Base-by-base conservation (phyloP, 2,888 invertebrate genomes). In the Vesta saturnalis region DNA sequence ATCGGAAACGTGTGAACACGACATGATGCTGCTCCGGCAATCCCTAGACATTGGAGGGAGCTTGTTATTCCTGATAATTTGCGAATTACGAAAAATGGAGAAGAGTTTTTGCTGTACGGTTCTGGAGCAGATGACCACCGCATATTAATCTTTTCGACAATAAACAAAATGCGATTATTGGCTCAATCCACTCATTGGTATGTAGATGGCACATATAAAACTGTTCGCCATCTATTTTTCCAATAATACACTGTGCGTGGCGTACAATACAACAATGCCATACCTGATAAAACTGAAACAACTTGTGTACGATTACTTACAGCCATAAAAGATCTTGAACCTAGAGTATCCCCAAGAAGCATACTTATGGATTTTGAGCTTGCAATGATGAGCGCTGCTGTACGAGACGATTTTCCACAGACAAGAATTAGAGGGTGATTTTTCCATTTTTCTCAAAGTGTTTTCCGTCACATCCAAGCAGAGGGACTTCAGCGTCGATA, bases 341-440 rank as follows among this genome's bases (percentile, higher is more conserved):
- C n/a, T n/a, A n/a, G n/a, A n/a, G n/a, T n/a, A n/a, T n/a, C n/a
- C n/a, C n/a, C n/a, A n/a, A n/a, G n/a, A n/a, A n/a, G n/a, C n/a
- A n/a, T n/a, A n/a, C n/a, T n/a, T n/a, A n/a, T n/a, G n/a, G 69
- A 69, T 63, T 69, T 69, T 60, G 69, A 69, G 66, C 8, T 12
- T 14, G 47, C 64, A 0, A 64, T 64, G 49, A 60, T 71, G 12
- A 70, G 60, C 43, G 10, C 30, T n/a, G 70, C 68, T 12, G 10
- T 70, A 10, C 2, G 16, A 21, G 12, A 39, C 54, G 49, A 23
- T 23, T 68, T 70, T 65, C 63, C 68, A 14, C 30, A 43, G 15
- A 30, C 64, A n/a, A 18, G 10, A 49, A 23, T 47, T 16, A 21
- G 56, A 15, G 69, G 69, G 16, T 72, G 57, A 23, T 72, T 72